Evolutionary conservation across 2,797 vertebrate genomes (phyloP).

Genomic region (Cryptoblepharus egeriae): DNA sequence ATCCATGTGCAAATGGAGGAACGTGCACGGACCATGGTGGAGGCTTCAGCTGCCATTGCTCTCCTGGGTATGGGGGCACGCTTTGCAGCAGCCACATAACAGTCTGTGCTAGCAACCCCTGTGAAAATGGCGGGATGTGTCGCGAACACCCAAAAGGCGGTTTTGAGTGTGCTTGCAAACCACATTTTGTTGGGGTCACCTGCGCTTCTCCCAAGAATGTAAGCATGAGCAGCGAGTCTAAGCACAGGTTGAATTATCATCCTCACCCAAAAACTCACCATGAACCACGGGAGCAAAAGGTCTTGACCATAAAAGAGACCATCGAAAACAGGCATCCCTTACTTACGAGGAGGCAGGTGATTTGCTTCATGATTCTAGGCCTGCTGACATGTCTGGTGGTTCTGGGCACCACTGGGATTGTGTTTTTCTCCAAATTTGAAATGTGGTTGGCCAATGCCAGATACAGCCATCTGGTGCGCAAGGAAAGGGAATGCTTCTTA

Average conservation of each 20-base stretch:
- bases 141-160: conserved; percentile 76
- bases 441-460: conserved; percentile 90
- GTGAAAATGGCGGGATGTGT: conserved; percentile 87
- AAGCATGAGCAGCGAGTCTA: conserved; percentile 53
- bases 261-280: conserved; percentile 83
- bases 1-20: conserved; percentile 89
- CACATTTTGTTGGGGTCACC: conserved; percentile 81
- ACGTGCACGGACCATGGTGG: conserved; percentile 83
- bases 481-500: conserved; percentile 88
- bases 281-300: conserved; percentile 82
- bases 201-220: conserved; percentile 73
- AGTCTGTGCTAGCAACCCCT: conserved; percentile 79
- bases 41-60: conserved; percentile 86
- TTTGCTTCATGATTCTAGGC: conserved; percentile 92
- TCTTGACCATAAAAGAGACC: conserved; percentile 90
- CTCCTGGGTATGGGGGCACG: conserved; percentile 80
- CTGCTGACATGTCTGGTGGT: conserved; percentile 93
- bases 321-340: conserved; percentile 80
- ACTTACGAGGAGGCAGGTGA: conserved; percentile 87
- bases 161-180: conserved; percentile 84
- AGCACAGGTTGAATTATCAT: conserved; percentile 78
- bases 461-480: conserved; percentile 86
- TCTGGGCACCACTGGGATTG: conserved; percentile 87
- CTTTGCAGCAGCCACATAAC: conserved; percentile 81
- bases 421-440: conserved; percentile 93